Conservation (phyloP, 2,113 vertebrate genomes). For the Leptodactylus fuscus region DNA sequence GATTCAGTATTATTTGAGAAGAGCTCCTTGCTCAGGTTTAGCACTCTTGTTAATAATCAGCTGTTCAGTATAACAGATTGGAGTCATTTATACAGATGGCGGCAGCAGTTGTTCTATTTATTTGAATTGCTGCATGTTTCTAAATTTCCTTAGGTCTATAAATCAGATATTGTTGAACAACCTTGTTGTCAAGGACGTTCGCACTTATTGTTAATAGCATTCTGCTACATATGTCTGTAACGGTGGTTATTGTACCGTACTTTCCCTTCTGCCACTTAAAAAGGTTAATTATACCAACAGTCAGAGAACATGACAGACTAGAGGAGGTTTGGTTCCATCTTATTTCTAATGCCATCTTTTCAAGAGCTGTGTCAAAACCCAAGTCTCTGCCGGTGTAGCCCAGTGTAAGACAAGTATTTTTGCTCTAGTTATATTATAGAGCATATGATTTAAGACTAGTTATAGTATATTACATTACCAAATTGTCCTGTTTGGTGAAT, state of each 20-base stretch:
- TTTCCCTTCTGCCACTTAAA: constrained; percentile 8
- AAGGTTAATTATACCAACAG: constrained; percentile 24
- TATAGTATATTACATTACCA: neutral
- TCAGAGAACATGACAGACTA: neutral
- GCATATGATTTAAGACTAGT: neutral
- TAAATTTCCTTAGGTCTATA: constrained; percentile 7
- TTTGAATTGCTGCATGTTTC: constrained; percentile 1
- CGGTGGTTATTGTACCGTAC: neutral
- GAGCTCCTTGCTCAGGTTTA: neutral
- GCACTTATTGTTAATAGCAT: constrained; percentile 12
- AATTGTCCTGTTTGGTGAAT: no score
- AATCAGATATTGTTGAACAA: constrained; percentile 27
- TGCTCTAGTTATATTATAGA: no score
- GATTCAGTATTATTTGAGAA: neutral
- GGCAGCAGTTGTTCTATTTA: constrained; percentile 7
- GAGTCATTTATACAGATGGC: constrained; percentile 17
- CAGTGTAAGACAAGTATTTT: neutral
- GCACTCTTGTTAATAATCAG: neutral
- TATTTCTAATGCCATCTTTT: neutral
- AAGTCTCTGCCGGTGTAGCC: neutral
- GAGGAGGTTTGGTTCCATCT: neutral
- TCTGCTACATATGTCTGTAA: constrained; percentile 3
- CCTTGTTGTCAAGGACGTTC: constrained; percentile 20
- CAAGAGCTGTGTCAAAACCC: neutral
- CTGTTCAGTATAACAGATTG: constrained; percentile 13